Evolutionary conservation across 2,113 vertebrate species (phyloP).

Genomic region (Rhipidura dahli): DNA sequence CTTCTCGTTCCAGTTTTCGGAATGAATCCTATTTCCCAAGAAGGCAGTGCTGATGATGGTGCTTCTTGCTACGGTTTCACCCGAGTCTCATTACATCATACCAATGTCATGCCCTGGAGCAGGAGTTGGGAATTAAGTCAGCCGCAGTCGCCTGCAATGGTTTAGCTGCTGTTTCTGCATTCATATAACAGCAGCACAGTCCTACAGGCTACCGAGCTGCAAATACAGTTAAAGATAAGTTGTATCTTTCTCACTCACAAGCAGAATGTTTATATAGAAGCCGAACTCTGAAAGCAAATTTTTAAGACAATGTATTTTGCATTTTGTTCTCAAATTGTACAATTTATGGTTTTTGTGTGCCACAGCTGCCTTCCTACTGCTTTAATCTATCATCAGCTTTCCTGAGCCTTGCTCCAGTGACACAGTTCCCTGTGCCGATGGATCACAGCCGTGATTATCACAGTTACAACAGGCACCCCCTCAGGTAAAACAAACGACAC

Average conservation of each 20-base stretch:
- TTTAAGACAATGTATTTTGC: neutral
- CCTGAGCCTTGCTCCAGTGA: neutral
- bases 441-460: neutral
- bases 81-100: neutral
- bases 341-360: neutral
- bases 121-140: neutral
- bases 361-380: neutral
- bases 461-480: neutral
- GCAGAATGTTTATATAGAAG: neutral
- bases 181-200: neutral
- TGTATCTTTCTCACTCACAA: neutral
- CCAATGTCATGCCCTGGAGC: neutral
- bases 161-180: neutral
- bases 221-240: neutral
- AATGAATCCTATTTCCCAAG: neutral
- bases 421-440: neutral
- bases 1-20: neutral
- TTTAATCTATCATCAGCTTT: neutral
- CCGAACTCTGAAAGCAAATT: neutral
- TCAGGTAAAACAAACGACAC: neutral
- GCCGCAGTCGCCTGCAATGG: neutral
- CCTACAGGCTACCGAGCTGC: neutral
- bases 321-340: neutral
- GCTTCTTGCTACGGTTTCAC: neutral
- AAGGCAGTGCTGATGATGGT: neutral